A percentile compares a stretch with the other conserved stretches of the same genome.
phyloP scores from a whole-genome alignment of 2,888 invertebrate genomes.

The Piscicola geometra region DNA sequence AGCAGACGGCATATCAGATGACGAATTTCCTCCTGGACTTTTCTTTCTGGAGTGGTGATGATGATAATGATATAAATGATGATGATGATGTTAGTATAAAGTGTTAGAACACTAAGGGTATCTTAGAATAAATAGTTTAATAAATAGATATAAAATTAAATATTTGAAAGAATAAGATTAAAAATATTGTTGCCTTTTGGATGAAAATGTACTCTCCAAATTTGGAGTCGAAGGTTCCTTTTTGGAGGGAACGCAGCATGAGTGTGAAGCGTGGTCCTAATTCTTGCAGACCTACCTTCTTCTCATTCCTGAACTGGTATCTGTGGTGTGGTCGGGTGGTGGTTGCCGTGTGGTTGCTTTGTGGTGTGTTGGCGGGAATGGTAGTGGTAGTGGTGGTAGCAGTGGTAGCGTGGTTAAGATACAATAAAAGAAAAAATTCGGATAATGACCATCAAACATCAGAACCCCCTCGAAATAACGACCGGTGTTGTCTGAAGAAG shows the following conservation, averaged over 20 bases:
- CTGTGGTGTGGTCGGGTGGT: conserved; percentile 44
- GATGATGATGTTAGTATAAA: neutral
- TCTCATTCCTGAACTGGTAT: conserved; percentile 58
- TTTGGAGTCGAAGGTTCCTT: conserved; percentile 94
- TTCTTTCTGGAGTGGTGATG: conserved; percentile 22
- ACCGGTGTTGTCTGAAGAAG: conserved; percentile 95
- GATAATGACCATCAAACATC: neutral
- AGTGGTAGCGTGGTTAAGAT: neutral
- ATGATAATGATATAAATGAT: neutral
- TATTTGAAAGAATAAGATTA: neutral
- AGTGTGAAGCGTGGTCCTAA: conserved; percentile 95
- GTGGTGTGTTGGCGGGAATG: neutral
- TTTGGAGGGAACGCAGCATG: conserved; percentile 83
- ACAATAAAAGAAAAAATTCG: neutral
- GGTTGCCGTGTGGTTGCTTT: neutral
- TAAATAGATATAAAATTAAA: neutral
- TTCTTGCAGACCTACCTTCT: conserved; percentile 73
- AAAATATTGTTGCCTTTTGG: conserved; percentile 54
- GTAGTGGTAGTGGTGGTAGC: no score
- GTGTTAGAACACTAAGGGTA: neutral
- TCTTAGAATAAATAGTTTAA: neutral
- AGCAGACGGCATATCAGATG: neutral
- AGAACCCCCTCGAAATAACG: conserved; percentile 37
- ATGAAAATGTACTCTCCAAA: conserved; percentile 96
- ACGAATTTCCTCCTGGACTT: conserved; percentile 33